These are phyloP conservation scores for Horisme vitalbata DNA, from an alignment of 2,888 invertebrate species.

Conservation along the genomic window DNA sequence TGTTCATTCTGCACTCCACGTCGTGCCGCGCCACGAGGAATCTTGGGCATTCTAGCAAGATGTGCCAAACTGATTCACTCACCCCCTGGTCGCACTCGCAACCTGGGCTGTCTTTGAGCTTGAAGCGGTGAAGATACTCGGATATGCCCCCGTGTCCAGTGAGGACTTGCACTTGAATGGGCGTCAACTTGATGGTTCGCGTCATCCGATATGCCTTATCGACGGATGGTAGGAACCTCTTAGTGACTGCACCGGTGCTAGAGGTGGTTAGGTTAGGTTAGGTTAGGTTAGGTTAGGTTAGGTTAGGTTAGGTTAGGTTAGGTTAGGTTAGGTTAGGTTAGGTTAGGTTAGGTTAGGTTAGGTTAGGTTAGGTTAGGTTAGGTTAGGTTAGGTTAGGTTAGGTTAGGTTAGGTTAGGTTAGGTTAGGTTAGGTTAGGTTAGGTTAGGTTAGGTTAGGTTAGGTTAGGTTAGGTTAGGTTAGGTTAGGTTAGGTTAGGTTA, in stretches of 20 bases:
- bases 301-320: constrained; percentile 31
- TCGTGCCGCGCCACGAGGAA: neutral
- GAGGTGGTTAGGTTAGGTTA: constrained; percentile 25
- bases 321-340: constrained; percentile 31
- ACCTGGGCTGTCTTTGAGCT: no score
- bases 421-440: constrained; percentile 26
- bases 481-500: constrained; percentile 31
- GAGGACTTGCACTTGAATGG: no score
- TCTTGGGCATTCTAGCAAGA: no score
- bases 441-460: constrained; percentile 23
- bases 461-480: constrained; percentile 19
- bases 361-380: constrained; percentile 30
- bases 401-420: constrained; percentile 21
- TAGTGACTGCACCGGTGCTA: no score
- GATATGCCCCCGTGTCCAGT: no score
- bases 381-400: constrained; percentile 30
- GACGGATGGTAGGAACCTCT: no score
- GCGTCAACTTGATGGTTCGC: no score
- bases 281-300: constrained; percentile 32
- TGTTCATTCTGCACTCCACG: no score
- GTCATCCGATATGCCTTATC: no score
- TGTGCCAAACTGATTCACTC: no score
- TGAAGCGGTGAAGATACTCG: no score
- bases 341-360: constrained; percentile 33
- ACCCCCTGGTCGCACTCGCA: no score